These are phyloP conservation scores for Sterrhoptilus dennistouni DNA, from an alignment of 2,113 vertebrate species.

Conservation along the genomic window DNA sequence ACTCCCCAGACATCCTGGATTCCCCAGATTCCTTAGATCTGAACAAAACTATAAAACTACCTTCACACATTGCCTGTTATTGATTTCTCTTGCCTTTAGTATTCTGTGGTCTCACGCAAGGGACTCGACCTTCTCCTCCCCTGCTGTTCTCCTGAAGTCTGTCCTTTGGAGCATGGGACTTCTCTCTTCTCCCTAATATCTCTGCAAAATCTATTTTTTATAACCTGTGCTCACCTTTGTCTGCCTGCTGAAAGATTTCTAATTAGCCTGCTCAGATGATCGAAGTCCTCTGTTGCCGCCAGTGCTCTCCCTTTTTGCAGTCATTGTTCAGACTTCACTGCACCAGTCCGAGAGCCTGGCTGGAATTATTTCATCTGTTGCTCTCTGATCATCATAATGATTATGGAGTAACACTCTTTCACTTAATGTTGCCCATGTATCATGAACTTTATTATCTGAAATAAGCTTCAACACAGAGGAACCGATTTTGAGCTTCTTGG, in stretches of 20 bases:
- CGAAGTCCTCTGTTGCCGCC: neutral
- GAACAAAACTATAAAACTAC: neutral
- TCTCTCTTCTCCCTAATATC: neutral
- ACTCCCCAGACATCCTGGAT: neutral
- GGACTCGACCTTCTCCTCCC: neutral
- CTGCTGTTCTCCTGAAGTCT: neutral
- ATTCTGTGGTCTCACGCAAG: neutral
- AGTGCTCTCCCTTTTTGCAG: neutral
- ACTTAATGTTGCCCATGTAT: neutral
- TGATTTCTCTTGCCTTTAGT: neutral
- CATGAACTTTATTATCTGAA: neutral
- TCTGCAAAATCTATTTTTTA: neutral
- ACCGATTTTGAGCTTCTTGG: neutral
- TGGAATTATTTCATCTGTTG: neutral
- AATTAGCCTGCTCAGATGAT: neutral
- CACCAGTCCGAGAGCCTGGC: neutral
- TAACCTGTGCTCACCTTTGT: neutral
- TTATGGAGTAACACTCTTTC: neutral
- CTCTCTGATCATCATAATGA: neutral
- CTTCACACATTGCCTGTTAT: neutral
- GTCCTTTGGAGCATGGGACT: neutral
- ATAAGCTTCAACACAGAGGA: neutral
- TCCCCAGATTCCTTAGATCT: neutral
- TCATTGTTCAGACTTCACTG: neutral
- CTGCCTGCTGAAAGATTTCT: constrained; percentile 8